Conservation (phyloP, 2,888 invertebrate species). For the Furcula furcula region DNA sequence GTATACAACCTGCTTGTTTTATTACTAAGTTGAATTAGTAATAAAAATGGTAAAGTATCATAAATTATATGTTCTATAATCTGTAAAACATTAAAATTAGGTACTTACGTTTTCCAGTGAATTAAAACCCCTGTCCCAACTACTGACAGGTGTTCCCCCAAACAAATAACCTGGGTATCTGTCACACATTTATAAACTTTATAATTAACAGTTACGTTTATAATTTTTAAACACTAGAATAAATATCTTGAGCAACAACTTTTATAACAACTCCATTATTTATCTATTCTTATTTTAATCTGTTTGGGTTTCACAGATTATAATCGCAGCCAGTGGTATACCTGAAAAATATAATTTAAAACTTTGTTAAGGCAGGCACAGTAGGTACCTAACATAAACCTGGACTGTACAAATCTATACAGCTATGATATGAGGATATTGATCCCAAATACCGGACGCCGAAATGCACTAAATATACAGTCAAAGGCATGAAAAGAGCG, state of each 20-base stretch:
- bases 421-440: not conserved
- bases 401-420: not conserved
- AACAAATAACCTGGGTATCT: conserved; percentile 71
- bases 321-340: conserved; percentile 4
- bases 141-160: conserved; percentile 74
- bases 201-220: conserved; percentile 11
- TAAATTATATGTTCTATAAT: not conserved
- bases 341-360: conserved; percentile 13
- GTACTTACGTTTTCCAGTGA: conserved; percentile 73
- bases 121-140: conserved; percentile 75
- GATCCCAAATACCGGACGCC: too few species aligned
- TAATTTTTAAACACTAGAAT: conserved; percentile 7
- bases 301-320: conserved; percentile 19
- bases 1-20: too few species aligned
- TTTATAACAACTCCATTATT: conserved; percentile 40
- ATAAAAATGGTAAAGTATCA: too few species aligned
- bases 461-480: too few species aligned
- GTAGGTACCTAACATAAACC: not conserved
- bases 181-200: conserved; percentile 61
- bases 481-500: too few species aligned
- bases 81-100: not conserved
- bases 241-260: conserved; percentile 48
- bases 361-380: not conserved
- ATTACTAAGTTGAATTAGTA: too few species aligned
- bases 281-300: conserved; percentile 11